Evolutionary conservation across 1,140 invertebrate genomes (phyloP).

Genomic region (Zophobas morio): DNA sequence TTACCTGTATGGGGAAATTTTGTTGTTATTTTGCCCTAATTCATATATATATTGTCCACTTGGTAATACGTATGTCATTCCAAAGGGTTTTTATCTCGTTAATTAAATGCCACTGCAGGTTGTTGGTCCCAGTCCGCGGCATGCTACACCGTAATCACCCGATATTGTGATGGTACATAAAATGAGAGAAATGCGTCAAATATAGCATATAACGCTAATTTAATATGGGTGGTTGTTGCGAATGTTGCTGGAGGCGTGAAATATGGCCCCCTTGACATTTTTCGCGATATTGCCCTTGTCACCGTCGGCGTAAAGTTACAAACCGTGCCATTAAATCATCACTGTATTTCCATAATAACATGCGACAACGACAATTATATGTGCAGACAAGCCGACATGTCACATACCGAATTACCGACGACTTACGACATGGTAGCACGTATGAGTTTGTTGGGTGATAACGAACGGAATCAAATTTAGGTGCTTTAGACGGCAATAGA

Average conservation of each 20-base stretch:
- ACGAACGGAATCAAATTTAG: background rate
- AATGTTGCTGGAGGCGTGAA: slow-evolving; percentile 17
- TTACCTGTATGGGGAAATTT: too few relatives aligned
- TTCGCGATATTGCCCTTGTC: slow-evolving; percentile 41
- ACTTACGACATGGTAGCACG: slow-evolving; percentile 15
- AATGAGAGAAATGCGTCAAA: background rate
- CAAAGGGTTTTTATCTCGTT: background rate
- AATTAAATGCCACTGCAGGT: background rate
- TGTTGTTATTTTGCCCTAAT: too few relatives aligned
- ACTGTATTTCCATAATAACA: slow-evolving; percentile 40
- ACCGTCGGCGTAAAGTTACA: slow-evolving; percentile 39
- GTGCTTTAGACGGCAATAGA: too few relatives aligned
- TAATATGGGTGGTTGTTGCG: slow-evolving; percentile 34
- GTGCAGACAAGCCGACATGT: slow-evolving; percentile 13
- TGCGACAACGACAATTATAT: slow-evolving; percentile 37
- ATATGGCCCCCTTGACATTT: slow-evolving; percentile 34
- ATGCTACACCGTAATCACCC: background rate
- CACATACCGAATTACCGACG: slow-evolving; percentile 27
- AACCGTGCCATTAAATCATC: slow-evolving; percentile 40
- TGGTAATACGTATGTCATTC: background rate
- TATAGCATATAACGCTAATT: slow-evolving; percentile 16
- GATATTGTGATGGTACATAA: background rate
- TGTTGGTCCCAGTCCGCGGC: too few relatives aligned
- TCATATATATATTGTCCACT: background rate
- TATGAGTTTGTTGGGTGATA: slow-evolving; percentile 5